phyloP scores from a whole-genome alignment of 2,797 vertebrate genomes.

The Parauchenoglanis punctatus region DNA sequence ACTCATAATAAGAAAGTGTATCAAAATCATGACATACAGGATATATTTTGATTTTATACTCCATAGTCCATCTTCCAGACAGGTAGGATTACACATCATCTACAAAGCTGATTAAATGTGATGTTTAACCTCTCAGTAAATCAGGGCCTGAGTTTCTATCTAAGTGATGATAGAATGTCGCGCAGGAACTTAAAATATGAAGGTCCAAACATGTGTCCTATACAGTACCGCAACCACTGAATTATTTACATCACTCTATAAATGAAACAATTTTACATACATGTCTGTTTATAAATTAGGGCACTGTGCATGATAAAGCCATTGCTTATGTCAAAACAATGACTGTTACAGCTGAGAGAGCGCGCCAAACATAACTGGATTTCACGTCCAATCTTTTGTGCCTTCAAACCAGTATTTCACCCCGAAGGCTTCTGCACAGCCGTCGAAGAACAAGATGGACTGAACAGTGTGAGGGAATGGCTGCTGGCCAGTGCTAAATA shows the following conservation, averaged over 20 bases:
- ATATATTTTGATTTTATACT: not conserved
- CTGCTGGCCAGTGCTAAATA: conserved; percentile 42
- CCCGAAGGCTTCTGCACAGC: not conserved
- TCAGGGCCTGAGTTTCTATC: conserved; percentile 6
- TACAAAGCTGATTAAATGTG: not conserved
- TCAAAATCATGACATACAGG: not conserved
- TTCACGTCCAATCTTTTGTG: not conserved
- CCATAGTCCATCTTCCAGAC: not conserved
- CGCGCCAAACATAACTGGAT: not conserved
- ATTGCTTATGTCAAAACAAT: not conserved
- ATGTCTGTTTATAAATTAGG: conserved; percentile 38
- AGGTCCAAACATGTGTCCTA: not conserved
- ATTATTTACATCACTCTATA: conserved; percentile 10
- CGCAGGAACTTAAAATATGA: not conserved
- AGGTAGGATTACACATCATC: not conserved
- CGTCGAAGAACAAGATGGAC: not conserved
- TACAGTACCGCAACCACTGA: conserved; percentile 5
- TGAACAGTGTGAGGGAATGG: conserved; percentile 31
- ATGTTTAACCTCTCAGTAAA: not conserved
- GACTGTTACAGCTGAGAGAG: not conserved
- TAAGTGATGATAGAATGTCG: not conserved
- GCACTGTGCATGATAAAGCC: not conserved
- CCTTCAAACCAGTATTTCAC: not conserved
- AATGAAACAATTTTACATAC: conserved; percentile 7
- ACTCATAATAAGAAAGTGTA: not conserved